phyloP scores from a whole-genome alignment of 2,888 invertebrate species.

The Trilocha varians region DNA sequence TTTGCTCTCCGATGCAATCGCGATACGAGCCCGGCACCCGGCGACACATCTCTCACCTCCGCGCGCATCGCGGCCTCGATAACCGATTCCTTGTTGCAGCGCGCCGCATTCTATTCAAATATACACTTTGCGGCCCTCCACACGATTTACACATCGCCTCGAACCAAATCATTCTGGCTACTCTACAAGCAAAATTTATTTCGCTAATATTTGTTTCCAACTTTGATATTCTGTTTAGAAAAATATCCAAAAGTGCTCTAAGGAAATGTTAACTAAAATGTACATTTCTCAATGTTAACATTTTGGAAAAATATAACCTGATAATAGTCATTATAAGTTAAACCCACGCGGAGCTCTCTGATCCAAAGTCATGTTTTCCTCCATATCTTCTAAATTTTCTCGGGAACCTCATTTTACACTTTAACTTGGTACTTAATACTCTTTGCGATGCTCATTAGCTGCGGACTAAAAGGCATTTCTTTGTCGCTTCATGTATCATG shows the following conservation, averaged over 20 bases:
- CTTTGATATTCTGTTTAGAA: no score
- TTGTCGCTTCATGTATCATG: slow-evolving; percentile 69
- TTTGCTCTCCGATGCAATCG: slow-evolving; percentile 74
- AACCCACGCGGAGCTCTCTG: no score
- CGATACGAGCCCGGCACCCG: slow-evolving; percentile 53
- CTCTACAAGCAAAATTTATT: neutral
- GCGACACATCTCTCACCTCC: slow-evolving; percentile 66
- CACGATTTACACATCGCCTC: slow-evolving; percentile 47
- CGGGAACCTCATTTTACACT: neutral
- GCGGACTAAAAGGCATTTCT: slow-evolving; percentile 41
- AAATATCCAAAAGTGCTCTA: no score
- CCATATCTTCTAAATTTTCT: no score
- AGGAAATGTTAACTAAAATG: no score
- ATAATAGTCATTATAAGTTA: no score
- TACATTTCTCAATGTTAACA: no score
- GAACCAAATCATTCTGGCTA: slow-evolving; percentile 27
- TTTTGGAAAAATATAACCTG: no score
- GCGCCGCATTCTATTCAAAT: slow-evolving; percentile 68
- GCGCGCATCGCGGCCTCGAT: no score
- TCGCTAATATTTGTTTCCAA: neutral
- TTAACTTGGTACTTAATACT: slow-evolving; percentile 13
- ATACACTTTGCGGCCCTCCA: slow-evolving; percentile 50
- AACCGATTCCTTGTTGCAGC: slow-evolving; percentile 71
- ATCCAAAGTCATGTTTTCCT: no score
- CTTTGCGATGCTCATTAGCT: slow-evolving; percentile 57